These are phyloP conservation scores for Conopomorpha cramerella DNA, from an alignment of 1,140 invertebrate species.

Conservation along the genomic window DNA sequence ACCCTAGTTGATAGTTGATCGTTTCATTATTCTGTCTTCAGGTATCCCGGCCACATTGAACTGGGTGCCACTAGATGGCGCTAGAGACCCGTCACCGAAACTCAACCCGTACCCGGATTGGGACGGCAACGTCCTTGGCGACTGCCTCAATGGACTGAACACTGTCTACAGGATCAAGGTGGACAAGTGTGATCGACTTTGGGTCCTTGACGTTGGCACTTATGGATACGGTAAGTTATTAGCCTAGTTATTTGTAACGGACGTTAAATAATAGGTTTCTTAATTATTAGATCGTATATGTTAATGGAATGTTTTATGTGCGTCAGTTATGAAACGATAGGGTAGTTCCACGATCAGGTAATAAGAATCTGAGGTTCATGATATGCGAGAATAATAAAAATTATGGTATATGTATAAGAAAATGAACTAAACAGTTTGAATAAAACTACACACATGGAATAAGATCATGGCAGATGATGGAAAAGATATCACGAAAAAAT, in stretches of 20 bases:
- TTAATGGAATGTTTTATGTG: conserved; percentile 2
- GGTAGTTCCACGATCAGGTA: too few relatives aligned
- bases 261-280: neutral
- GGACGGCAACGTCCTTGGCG: conserved; percentile 72
- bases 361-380: too few relatives aligned
- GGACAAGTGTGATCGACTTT: conserved; percentile 76
- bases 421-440: too few relatives aligned
- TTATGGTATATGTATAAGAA: too few relatives aligned
- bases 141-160: conserved; percentile 73
- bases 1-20: too few relatives aligned
- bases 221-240: conserved; percentile 69
- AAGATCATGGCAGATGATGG: too few relatives aligned
- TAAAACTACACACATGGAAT: too few relatives aligned
- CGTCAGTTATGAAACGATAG: too few relatives aligned
- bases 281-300: neutral
- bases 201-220: conserved; percentile 82
- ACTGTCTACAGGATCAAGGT: conserved; percentile 77
- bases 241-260: neutral
- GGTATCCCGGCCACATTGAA: conserved; percentile 82
- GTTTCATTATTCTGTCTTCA: too few relatives aligned
- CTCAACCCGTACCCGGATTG: conserved; percentile 78
- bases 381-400: too few relatives aligned
- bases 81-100: conserved; percentile 68
- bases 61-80: conserved; percentile 71
- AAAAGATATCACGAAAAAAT: too few relatives aligned